Evolutionary conservation across 1,140 invertebrate genomes (phyloP), one percentile per base, ranked within the genome.

Genomic region (Psix sp.): DNA sequence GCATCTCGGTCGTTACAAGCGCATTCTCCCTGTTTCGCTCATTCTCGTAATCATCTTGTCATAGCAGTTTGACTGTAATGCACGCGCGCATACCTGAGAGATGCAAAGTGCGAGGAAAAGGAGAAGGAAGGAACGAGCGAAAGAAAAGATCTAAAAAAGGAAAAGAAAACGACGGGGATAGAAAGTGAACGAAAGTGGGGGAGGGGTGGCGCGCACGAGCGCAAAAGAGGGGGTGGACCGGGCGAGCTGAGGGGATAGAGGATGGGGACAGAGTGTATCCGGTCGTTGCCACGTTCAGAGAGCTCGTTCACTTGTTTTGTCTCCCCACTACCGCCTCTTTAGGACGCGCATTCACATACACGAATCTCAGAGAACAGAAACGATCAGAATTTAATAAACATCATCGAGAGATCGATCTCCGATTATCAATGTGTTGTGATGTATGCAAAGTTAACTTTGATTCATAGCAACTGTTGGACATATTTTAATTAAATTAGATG

Each of bases 221-320:
- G 56, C 11, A 51, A 45, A 29, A 52, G 26, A 42, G 20, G 36
- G 33, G 10, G n/a, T n/a, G n/a, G n/a, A n/a, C n/a, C n/a, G 18
- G 11, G 7, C 36, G 11, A 24, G 11, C 17, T 14, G 40, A 14
- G 31, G 33, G 9, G 18, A 1, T 4, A 26, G 60, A 67, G 68
- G 66, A 77, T 42, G 63, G 59, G 51, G 77, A 81, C 75, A 77
- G 74, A 82, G 75, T 78, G 71, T 84, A 83, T 85, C 80, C 79
- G 83, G 82, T 85, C 82, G 83, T 84, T 84, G 82, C 80, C 84
- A 84, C 80, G 77, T 82, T 75, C 78, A 42, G 51, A 77, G 76
- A 80, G 80, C 82, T 82, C 77, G 80, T 84, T 84, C 79, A 80
- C 80, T 86, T 82, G 82, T 82, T 84, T 83, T 81, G 79, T 80